These are phyloP conservation scores for Diuraphis noxia DNA, from an alignment of 1,140 invertebrate genomes.

Conservation along the genomic window DNA sequence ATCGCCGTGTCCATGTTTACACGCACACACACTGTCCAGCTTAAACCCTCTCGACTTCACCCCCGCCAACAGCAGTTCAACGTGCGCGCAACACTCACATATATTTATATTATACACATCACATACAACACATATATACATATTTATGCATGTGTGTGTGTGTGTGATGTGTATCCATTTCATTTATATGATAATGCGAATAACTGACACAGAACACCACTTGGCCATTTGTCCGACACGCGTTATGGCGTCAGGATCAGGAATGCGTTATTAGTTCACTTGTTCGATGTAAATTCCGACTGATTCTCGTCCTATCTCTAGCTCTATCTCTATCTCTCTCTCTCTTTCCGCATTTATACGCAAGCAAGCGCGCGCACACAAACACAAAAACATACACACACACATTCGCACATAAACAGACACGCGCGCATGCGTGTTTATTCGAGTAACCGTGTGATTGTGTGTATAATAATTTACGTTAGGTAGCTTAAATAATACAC, in stretches of 20 bases:
- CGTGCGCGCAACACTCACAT: not conserved
- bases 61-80: not conserved
- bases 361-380: not conserved
- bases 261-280: slow-evolving; percentile 47
- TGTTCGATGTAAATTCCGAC: slow-evolving; percentile 44
- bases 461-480: slow-evolving; percentile 6
- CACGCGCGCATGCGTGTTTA: not conserved
- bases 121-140: not conserved
- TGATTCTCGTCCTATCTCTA: too few species aligned
- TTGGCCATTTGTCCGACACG: slow-evolving; percentile 22
- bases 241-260: slow-evolving; percentile 23
- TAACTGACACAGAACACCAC: slow-evolving; percentile 26
- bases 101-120: not conserved
- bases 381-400: not conserved
- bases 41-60: not conserved
- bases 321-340: too few species aligned
- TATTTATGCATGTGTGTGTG: not conserved
- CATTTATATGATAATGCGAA: slow-evolving; percentile 52
- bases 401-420: too few species aligned
- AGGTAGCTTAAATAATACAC: slow-evolving; percentile 15
- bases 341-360: not conserved
- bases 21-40: not conserved
- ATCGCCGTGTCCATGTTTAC: not conserved
- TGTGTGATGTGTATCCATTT: not conserved
- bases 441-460: too few species aligned